phyloP scores from a whole-genome alignment of 2,797 vertebrate species.

The Sebastes matsubarae region DNA sequence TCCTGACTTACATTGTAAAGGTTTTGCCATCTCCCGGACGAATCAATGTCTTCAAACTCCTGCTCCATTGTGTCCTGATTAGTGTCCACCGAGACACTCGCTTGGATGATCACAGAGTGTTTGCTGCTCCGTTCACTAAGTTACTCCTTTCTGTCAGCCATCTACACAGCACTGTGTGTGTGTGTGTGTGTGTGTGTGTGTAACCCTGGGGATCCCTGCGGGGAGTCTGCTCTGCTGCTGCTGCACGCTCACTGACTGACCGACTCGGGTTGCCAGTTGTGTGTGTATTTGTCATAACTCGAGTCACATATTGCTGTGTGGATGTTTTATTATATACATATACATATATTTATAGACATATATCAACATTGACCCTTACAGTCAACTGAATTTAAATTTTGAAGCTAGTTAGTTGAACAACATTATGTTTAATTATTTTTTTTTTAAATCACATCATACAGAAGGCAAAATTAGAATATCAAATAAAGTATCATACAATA shows the following conservation, averaged over 20 bases:
- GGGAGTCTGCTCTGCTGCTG: conserved; percentile 60
- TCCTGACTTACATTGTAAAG: conserved; percentile 85
- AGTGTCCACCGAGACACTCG: conserved; percentile 18
- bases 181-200: neutral
- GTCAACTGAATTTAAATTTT: neutral
- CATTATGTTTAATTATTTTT: no score
- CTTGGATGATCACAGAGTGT: conserved; percentile 18
- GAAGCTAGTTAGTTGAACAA: neutral
- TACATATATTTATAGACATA: neutral
- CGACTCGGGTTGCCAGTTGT: conserved; percentile 61
- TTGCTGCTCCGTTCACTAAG: conserved; percentile 40
- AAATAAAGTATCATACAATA: neutral
- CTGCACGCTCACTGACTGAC: conserved; percentile 38
- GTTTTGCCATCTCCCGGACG: conserved; percentile 89
- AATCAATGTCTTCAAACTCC: conserved; percentile 89
- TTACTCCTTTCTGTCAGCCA: conserved; percentile 71
- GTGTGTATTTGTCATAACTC: neutral
- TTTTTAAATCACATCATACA: no score
- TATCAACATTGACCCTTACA: neutral
- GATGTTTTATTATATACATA: neutral
- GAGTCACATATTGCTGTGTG: neutral
- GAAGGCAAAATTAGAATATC: neutral
- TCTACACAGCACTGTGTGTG: conserved; percentile 51
- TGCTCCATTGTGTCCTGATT: conserved; percentile 79
- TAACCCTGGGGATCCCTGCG: conserved; percentile 65